Percentiles rank a stretch among this genome's conserved stretches.
These are phyloP conservation scores for Maniola jurtina DNA, from an alignment of 1,140 invertebrate genomes.

Conservation along the genomic window DNA sequence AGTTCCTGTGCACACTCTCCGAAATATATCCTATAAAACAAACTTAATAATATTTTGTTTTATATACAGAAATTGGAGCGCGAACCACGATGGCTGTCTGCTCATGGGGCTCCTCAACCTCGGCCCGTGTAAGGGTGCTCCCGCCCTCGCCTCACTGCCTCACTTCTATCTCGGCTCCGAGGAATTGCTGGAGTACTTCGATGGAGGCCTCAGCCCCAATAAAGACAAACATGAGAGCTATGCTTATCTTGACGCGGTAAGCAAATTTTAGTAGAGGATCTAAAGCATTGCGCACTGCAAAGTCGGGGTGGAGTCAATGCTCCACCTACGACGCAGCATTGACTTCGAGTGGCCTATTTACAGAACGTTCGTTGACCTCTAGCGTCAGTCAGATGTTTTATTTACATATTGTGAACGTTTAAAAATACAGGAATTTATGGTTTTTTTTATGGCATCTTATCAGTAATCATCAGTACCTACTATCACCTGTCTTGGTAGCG, in stretches of 20 bases:
- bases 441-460: no score
- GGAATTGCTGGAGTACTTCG: slow-evolving; percentile 68
- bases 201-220: slow-evolving; percentile 79
- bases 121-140: slow-evolving; percentile 75
- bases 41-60: background rate
- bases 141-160: slow-evolving; percentile 80
- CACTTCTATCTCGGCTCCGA: slow-evolving; percentile 82
- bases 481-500: no score
- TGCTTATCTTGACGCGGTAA: slow-evolving; percentile 81
- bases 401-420: no score
- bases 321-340: no score
- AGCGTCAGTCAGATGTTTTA: no score
- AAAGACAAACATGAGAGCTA: slow-evolving; percentile 79
- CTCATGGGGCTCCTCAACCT: slow-evolving; percentile 76
- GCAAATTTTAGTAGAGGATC: slow-evolving; percentile 37
- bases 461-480: no score
- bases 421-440: no score
- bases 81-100: slow-evolving; percentile 64
- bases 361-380: no score
- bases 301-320: no score
- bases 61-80: slow-evolving; percentile 68
- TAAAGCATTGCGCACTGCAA: no score
- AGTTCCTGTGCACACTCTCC: no score
- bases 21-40: background rate
- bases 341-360: no score